Evolutionary conservation across 2,797 vertebrate species (phyloP), one percentile per base, ranked within the genome.

Genomic region (Paratrypauchen microcephalus): DNA sequence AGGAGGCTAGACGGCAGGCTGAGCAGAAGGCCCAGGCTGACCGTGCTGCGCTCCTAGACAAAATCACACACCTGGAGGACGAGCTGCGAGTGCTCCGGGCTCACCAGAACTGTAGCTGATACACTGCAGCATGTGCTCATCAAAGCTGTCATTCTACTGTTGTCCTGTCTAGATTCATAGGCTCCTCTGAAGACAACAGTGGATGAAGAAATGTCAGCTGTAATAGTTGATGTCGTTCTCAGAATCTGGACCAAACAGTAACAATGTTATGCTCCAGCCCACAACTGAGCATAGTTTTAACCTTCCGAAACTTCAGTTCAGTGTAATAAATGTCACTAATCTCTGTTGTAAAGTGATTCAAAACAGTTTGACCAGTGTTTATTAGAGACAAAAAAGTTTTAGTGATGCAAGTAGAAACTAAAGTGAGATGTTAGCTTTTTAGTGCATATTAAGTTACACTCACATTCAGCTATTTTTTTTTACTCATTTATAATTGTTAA

Each of bases 1-100:
- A 98, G 70, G 96, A 98, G 86, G 95, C 95, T 0, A 93, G 92
- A 24, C 91, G 92, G 86, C 95, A 97, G 86, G 96, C 95, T 0
- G 90, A 92, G 55, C 94, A 95, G 90, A 95, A 88, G 72, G 96
- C 95, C 0, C 93, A 95, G 82, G 94, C 94, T 0, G 97, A 98
- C 79, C 93, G 93, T 67, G 92, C 87, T 1, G 88, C 86, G 0
- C 92, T 99, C 72, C 83, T 96, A 30, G 94, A 97, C 36, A 93
- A 95, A 36, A 96, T 99, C 68, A 85, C 81, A 47, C 93, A 88
- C 77, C 91, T 99, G 82, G 97, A 99, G 85, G 95, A 97, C 3
- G 95, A 99, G 84, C 94, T 99, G 52, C 88, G 88, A 61, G 89
- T 94, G 77, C 89, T 98, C 68, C 95, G 95, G 90, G 95, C 94